Conservation (phyloP, 2,113 vertebrate genomes). For the Sciurus niger region DNA sequence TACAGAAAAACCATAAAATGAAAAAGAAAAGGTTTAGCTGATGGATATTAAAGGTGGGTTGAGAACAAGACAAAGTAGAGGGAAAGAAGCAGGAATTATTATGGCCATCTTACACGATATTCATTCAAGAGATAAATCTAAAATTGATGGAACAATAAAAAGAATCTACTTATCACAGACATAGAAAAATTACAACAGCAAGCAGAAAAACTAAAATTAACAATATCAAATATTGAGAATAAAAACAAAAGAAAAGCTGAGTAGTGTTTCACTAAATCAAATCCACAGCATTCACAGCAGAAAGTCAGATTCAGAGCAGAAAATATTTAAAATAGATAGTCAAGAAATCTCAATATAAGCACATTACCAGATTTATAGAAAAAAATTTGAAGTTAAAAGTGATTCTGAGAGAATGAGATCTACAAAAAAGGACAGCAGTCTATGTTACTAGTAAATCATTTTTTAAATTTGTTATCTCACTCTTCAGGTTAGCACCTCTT, state of each 20-base stretch:
- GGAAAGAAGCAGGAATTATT: not conserved
- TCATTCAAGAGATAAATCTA: not conserved
- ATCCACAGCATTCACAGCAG: not conserved
- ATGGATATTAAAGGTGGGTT: not conserved
- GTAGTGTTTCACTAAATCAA: conserved; percentile 45
- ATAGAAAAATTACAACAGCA: not conserved
- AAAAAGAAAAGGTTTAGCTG: not conserved
- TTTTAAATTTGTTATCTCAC: not conserved
- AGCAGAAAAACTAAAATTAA: conserved; percentile 52
- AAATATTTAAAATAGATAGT: conserved; percentile 46
- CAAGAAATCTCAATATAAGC: conserved; percentile 22
- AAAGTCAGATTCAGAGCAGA: not conserved
- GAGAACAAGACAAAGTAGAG: not conserved
- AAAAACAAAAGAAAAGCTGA: conserved; percentile 47
- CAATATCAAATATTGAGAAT: not conserved
- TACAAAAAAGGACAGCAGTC: not conserved
- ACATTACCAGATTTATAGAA: conserved; percentile 19
- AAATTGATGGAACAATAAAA: conserved; percentile 2
- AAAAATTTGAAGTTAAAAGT: conserved; percentile 1
- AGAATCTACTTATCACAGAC: not conserved
- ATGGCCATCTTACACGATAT: not conserved
- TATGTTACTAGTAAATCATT: not conserved
- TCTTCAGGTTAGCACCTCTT: not conserved
- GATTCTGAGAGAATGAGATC: conserved; percentile 49
- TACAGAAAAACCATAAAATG: not conserved